Evolutionary conservation across 2,113 vertebrate species (phyloP), one percentile per base, ranked within the genome.

Genomic region (Turnix velox): DNA sequence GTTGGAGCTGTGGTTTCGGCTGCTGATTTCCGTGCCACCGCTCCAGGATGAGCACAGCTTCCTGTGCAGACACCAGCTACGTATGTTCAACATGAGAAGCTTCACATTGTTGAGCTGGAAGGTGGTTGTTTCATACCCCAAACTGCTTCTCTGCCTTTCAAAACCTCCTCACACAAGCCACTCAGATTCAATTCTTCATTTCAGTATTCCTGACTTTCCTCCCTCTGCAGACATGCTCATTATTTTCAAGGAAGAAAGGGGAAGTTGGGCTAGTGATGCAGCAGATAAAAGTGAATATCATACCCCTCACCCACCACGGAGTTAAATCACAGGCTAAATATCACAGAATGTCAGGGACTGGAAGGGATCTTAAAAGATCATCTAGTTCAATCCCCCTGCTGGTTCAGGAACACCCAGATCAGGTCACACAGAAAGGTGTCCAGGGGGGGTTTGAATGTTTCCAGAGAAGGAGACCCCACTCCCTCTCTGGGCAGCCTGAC

Each of bases 31-130:
- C 2, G 3, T 2, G 59, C 46, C 48, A 19, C 23, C 1, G 1
- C 69, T 55, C 43, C 82, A 58, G 88, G 69, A 63, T 20, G 57
- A 79, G 74, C 74, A 9, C 8, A 30, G 90, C 52, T 72, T 82
- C 85, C 90, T 68, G 78, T 27, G 7, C 57, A 71, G 63, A 65
- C 73, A 10, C 2, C 24, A 25, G 28, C 7, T 30, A 27, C 1
- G 9, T 4, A 16, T 0, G 0, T 4, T 37, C 85, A 80, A 5
- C 33, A 25, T 0, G 1, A 52, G 61, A 22, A 84, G 73, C 49
- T 65, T 24, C 55, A 20, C 1, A 12, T 3, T 52, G 6, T 13
- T 10, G 77, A 69, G 69, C 82, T 27, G 51, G 3, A 84, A 33
- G 7, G 27, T 37, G 65, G 4, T 2, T 42, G 48, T 42, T 59